Evolutionary conservation across 2,797 vertebrate species (phyloP).

Genomic region (Tenualosa thibaudeaui): DNA sequence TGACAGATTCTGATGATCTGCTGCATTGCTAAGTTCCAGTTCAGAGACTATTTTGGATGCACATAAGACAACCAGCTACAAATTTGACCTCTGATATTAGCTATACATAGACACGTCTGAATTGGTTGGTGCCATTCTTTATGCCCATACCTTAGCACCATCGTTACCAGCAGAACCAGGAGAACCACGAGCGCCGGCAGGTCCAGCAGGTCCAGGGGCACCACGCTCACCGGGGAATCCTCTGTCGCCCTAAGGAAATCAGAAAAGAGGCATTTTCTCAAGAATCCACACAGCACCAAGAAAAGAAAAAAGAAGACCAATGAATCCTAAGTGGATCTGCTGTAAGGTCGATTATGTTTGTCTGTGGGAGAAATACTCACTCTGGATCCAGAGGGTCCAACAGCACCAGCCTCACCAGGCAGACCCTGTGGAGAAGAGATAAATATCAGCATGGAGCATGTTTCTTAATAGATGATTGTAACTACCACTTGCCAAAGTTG

Average conservation of each 20-base stretch:
- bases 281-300: neutral
- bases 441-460: neutral
- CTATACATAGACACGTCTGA: neutral
- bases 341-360: neutral
- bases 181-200: slow-evolving; percentile 85
- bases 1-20: neutral
- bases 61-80: too few species aligned
- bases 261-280: neutral
- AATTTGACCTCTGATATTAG: neutral
- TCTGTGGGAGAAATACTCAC: slow-evolving; percentile 73
- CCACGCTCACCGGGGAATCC: slow-evolving; percentile 96
- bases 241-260: slow-evolving; percentile 85
- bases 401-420: slow-evolving; percentile 86
- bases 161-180: slow-evolving; percentile 91
- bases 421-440: slow-evolving; percentile 76
- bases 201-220: slow-evolving; percentile 82
- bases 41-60: too few species aligned
- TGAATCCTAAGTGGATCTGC: neutral
- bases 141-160: slow-evolving; percentile 88
- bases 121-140: neutral
- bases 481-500: neutral
- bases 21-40: neutral
- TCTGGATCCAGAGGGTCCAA: slow-evolving; percentile 85
- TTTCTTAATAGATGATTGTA: neutral
- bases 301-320: neutral